Evolutionary conservation across 37 sponge, comb jelly and placozoan genomes (phyloP), one percentile per base, ranked within the genome.

Genomic region (Hexactinellida sp.): DNA sequence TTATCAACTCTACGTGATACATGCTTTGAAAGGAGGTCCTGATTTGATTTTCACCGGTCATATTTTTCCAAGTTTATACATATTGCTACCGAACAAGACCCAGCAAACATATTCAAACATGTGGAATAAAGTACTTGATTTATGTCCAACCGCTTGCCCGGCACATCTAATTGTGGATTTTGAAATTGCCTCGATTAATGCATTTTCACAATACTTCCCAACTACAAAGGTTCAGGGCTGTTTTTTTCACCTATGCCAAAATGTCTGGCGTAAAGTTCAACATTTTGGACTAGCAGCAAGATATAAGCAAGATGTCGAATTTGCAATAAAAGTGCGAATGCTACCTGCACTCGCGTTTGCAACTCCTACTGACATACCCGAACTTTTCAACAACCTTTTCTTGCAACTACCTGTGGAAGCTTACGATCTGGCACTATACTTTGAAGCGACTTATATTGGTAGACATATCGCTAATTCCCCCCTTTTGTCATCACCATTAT

Each of bases 61-160:
- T 32, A 63, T 63, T 32, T 63, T 28, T 63, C 76, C 76, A 63
- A 32, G 25, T 63, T 63, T 63, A 63, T 63, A 32, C 76, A 23
- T 63, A 63, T n/a, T 63, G 30, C 76, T 63, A 63, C 19, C 76
- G 34, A 63, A 63, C 76, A 63, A 10, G 30, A 28, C 76, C 32
- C 76, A 63, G 13, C 19, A 63, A 32, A 63, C 30, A 63, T 63
- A 28, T 63, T 7, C 32, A 41, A 41, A 41, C 47, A 41, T 41
- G 47, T 41, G 47, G 47, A 13, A 41, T 13, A 41, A 41, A 41
- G 47, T 41, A 41, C 47, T 5, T 41, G 47, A 41, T 41, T 41
- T 63, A 63, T 63, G 76, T 63, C 76, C 76, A 63, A 63, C 76
- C 76, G 76, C 76, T 63, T 63, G 76, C 76, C 76, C 76, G 76